These are phyloP conservation scores for Anoplopoma fimbria DNA, from an alignment of 2,113 vertebrate species.

Conservation along the genomic window DNA sequence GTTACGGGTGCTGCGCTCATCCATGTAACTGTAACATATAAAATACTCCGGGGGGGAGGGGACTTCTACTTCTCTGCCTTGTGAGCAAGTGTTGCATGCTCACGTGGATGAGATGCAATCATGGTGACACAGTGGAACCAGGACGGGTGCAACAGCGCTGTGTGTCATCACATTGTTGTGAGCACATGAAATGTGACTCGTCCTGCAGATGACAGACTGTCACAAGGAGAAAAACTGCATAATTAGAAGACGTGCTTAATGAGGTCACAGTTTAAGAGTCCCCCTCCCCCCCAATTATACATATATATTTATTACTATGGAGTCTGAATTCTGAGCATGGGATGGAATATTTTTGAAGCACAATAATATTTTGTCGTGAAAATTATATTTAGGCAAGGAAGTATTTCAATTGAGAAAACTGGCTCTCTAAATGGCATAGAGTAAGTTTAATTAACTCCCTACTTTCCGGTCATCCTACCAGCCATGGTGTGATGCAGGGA, in stretches of 20 bases:
- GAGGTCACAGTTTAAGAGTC: neutral
- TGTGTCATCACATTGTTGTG: too few species aligned
- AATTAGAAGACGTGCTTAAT: neutral
- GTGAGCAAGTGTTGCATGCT: conserved; percentile 27
- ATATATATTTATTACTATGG: neutral
- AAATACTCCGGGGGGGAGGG: conserved; percentile 56
- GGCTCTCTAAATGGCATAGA: too few species aligned
- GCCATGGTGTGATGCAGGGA: too few species aligned
- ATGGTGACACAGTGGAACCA: conserved; percentile 11
- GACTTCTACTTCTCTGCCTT: conserved; percentile 44
- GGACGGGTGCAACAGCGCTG: too few species aligned
- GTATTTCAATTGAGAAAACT: too few species aligned
- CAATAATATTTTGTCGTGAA: too few species aligned
- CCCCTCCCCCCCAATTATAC: neutral
- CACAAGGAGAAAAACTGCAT: neutral
- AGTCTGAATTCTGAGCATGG: neutral
- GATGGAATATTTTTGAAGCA: neutral
- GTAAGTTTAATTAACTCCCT: too few species aligned
- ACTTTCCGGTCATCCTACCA: too few species aligned
- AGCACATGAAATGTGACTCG: neutral
- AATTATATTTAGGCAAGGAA: too few species aligned
- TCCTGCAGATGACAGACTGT: neutral
- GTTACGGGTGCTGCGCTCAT: conserved; percentile 69
- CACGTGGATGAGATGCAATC: conserved; percentile 43
- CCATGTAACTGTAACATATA: conserved; percentile 74